Base-by-base conservation (phyloP, 2,797 vertebrate species). In the Molossus alvarezi region DNA sequence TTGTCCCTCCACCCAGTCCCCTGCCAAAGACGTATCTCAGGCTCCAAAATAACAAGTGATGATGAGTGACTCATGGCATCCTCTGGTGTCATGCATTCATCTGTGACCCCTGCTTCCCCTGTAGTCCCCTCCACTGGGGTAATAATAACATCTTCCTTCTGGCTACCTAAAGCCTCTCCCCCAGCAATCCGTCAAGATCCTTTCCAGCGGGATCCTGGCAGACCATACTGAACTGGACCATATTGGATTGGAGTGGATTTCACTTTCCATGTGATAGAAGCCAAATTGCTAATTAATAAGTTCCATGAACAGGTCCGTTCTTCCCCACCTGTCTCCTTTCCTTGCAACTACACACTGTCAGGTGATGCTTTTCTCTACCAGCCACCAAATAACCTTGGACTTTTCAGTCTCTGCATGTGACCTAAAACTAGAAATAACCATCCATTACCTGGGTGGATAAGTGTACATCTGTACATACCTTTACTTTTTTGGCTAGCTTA, bases 91-190 rank as follows among this genome's bases (percentile, higher is more conserved):
- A 23, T 9, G 27, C 45, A 45, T 33, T 93, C 23, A 37, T 57
- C 45, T 86, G 64, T 91, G 92, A 89, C 23, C 51, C 37, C 48
- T 76, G 11, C 33, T 91, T 87, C 71, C 90, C 20, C 65, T 20
- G 5, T 11, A 33, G 45, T 55, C 33, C 55, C 65, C 23, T 93
- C 83, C 51, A 0, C 6, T 62, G 55, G 57, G n/a, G 73, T 73
- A 33, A 92, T 69, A 58, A 62, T 72, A 92, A 27, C 53, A 23
- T 91, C 72, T 96, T 89, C 21, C 53, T 60, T 62, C n/a, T 82
- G 57, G 27, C 37, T 85, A 10, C 53, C 87, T 92, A 45, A 65
- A 64, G 51, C 55, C 48, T 82, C 33, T 80, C 25, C 29, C 55
- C 62, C 88, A 64, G 64, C 14, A 85, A 86, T 77, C 45, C 57